Conservation (phyloP, 2,113 vertebrate genomes). For the Euleptes europaea region DNA sequence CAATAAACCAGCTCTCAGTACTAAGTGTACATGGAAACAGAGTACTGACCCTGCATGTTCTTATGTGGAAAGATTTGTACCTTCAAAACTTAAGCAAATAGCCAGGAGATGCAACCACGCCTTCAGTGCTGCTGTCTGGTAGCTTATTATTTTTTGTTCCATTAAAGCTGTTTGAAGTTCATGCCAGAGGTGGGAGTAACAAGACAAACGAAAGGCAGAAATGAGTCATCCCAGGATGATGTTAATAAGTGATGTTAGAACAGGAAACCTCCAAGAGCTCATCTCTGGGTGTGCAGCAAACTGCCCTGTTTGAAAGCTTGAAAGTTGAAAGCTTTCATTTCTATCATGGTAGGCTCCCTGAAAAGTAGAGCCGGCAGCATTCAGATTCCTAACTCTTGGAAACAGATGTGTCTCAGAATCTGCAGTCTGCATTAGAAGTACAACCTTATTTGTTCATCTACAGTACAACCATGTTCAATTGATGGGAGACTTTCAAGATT, state of each 20-base stretch:
- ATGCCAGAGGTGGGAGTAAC: conserved; percentile 1
- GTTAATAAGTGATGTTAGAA: conserved; percentile 14
- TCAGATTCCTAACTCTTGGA: neutral
- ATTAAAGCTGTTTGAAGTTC: conserved; percentile 18
- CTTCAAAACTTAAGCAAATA: neutral
- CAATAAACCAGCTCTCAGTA: neutral
- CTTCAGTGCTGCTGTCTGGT: neutral
- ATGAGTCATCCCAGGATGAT: conserved; percentile 19
- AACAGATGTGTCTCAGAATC: neutral
- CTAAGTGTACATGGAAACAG: neutral
- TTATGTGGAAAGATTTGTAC: neutral
- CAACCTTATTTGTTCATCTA: neutral
- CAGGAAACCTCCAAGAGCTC: conserved; percentile 28
- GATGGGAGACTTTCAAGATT: neutral
- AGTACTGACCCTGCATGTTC: neutral
- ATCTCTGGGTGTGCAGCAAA: neutral
- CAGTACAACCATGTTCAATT: neutral
- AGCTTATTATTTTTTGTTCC: neutral
- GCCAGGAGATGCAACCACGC: neutral
- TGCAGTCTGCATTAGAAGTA: neutral
- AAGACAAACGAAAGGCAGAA: neutral
- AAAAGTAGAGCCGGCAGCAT: neutral
- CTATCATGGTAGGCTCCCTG: neutral
- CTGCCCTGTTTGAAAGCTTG: too few species aligned
- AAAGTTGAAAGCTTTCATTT: conserved; percentile 10